Base-by-base conservation (phyloP, 2,888 invertebrate species). In the Cyrtodaria siliqua region DNA sequence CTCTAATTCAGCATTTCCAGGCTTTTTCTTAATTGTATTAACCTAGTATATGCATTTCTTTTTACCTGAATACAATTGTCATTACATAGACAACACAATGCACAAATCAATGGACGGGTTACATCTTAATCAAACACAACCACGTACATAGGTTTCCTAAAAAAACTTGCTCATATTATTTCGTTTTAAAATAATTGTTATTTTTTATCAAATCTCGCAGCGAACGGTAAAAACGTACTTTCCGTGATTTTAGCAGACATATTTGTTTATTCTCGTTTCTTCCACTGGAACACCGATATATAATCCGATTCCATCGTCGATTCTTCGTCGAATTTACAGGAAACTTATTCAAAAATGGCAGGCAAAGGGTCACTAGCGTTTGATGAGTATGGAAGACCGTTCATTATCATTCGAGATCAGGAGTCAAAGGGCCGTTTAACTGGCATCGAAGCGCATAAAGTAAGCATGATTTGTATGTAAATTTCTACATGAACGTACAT, bases 381-480 rank as follows among this genome's bases (percentile, higher is more conserved):
- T 93, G 99, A 99, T 94, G 99, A 99, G 94, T 99, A 96, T 95
- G 99, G 99, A 77, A 95, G 98, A 88, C 99, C 99, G 91, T 99
- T 99, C 94, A 96, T 99, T 85, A 98, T 99, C 92, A 94, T 99
- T 86, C 96, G 97, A 79, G 99, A 99, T 93, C 98, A 99, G 94
- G 98, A 98, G 44, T 96, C 95, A 86, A 98, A 99, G 94, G 98
- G 96, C 93, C 95, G 99, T 89, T 95, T 99, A 85, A 97, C 97
- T 94, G 99, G 99, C 93, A 95, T 95, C 90, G 98, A 99, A 95
- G 99, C 99, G 68, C 95, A 99, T 89, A 99, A 99, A 96, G 99
- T 99, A 95, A 64, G 70, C 47, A 67, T 29, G 29, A 66, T 24
- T 44, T 24, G 44, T 59, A 52, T 52, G 23, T 52, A 33, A 33